These are phyloP conservation scores for Spilogale gracilis DNA, from an alignment of 2,113 vertebrate species.

Conservation along the genomic window DNA sequence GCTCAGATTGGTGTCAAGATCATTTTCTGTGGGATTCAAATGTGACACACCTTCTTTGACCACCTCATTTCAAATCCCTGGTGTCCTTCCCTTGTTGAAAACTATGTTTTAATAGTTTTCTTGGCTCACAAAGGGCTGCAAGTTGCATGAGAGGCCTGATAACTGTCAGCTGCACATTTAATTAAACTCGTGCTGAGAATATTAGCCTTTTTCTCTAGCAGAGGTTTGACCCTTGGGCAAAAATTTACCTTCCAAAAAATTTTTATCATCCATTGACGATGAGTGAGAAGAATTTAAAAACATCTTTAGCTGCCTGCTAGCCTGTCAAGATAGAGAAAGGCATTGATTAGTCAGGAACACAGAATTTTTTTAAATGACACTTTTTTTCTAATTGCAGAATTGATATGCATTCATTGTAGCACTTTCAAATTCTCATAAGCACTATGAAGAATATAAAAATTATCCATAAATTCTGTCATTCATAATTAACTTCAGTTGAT, in stretches of 20 bases:
- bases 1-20: background rate
- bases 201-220: conserved; percentile 65
- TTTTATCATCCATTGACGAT: conserved; percentile 47
- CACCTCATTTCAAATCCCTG: background rate
- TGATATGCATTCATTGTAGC: background rate
- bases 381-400: background rate
- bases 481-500: background rate
- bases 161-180: conserved; percentile 65
- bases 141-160: conserved; percentile 32
- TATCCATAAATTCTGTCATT: background rate
- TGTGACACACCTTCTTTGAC: background rate
- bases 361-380: background rate
- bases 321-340: background rate
- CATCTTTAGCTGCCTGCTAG: background rate
- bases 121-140: conserved; percentile 29
- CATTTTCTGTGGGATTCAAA: background rate
- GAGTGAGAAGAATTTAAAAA: conserved; percentile 58
- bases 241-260: conserved; percentile 71
- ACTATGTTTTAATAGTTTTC: conserved; percentile 44
- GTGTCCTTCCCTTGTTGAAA: conserved; percentile 29
- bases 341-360: background rate
- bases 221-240: conserved; percentile 63
- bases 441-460: conserved; percentile 31
- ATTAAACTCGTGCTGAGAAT: conserved; percentile 77
- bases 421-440: conserved; percentile 2